Evolutionary conservation across 2,113 vertebrate genomes (phyloP).

Genomic region (Dromiciops gliroides): DNA sequence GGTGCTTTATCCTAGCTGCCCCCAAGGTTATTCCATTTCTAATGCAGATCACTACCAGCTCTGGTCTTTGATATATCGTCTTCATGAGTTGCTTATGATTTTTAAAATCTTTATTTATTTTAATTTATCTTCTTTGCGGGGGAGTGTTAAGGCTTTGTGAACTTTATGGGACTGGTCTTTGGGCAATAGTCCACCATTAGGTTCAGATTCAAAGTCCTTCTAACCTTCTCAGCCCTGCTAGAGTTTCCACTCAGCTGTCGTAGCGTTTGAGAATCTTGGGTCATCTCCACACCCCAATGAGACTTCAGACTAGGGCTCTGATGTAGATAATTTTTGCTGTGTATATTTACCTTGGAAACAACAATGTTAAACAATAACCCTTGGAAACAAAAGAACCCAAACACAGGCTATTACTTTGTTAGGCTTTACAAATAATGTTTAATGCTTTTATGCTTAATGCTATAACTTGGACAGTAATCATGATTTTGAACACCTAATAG

Average conservation of each 20-base stretch:
- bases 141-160: too few species aligned
- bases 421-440: constrained; percentile 41
- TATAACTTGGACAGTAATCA: constrained; percentile 34
- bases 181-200: background rate
- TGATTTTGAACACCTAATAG: constrained; percentile 48
- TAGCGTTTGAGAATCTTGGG: background rate
- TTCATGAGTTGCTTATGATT: background rate
- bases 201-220: background rate
- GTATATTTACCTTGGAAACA: background rate
- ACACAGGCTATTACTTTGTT: constrained; percentile 15
- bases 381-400: constrained; percentile 33
- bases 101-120: background rate
- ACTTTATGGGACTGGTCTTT: background rate
- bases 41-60: background rate
- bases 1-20: too few species aligned
- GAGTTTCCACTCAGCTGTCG: background rate
- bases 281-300: background rate
- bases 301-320: background rate
- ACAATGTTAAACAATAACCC: constrained; percentile 41
- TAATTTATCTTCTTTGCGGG: too few species aligned
- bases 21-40: background rate
- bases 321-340: background rate
- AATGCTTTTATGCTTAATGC: constrained; percentile 42
- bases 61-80: background rate
- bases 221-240: background rate